Evolutionary conservation across 2,888 invertebrate genomes (phyloP).

Genomic region (Schizaphis graminum): DNA sequence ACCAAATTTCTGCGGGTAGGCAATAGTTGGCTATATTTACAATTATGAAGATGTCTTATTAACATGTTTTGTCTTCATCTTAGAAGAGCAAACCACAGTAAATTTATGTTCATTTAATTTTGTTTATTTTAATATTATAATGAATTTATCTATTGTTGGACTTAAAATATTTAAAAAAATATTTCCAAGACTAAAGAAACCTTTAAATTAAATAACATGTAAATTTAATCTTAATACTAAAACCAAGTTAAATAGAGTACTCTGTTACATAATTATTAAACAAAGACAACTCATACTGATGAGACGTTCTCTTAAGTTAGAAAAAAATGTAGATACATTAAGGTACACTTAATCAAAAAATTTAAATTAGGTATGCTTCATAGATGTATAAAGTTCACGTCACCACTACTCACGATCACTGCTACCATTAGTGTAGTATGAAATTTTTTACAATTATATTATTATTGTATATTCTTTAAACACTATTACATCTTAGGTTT

Average conservation of each 20-base stretch:
- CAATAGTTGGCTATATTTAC: neutral
- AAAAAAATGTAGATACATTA: neutral
- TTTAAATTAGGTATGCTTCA: neutral
- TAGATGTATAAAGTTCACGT: neutral
- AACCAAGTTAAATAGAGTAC: neutral
- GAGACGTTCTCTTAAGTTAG: neutral
- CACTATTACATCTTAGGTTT: slow-evolving; percentile 21
- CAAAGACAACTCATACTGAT: neutral
- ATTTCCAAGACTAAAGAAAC: neutral
- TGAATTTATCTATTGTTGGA: neutral
- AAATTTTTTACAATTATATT: slow-evolving; percentile 23
- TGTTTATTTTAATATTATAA: neutral
- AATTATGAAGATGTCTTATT: neutral
- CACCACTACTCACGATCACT: slow-evolving; percentile 4
- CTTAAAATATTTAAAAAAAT: neutral
- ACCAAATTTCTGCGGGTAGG: neutral
- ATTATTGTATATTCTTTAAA: slow-evolving; percentile 41
- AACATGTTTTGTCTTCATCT: neutral
- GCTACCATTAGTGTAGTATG: slow-evolving; percentile 44
- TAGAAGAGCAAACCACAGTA: neutral
- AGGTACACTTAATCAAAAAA: neutral
- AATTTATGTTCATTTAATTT: neutral
- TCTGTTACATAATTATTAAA: neutral
- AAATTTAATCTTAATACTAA: neutral
- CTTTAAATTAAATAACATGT: neutral